Evolutionary conservation across 2,113 vertebrate genomes (phyloP), one percentile per base, ranked within the genome.

Genomic region (Ochotona curzoniae): DNA sequence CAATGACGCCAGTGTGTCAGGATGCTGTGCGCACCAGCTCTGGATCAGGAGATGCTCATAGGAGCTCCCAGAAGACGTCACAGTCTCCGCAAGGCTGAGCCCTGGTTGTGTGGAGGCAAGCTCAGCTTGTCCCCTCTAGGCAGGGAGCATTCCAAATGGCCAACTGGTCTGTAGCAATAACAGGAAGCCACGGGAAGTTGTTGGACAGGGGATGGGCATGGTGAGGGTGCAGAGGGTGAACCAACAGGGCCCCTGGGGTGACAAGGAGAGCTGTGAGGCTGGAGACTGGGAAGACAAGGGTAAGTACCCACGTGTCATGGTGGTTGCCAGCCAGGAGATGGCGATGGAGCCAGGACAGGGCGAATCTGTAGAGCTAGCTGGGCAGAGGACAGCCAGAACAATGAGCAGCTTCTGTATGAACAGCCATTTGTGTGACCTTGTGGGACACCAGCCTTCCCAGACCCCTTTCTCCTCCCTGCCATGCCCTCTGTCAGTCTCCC

Each of bases 291-390:
- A 79, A 18, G n/a, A 38, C 12, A 6, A 1, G 67, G 54, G 14
- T 47, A n/a, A 57, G 30, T 25, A 60, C 32, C 38, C n/a, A 28
- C 20, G 54, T 94, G 91, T 91, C 93, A 87, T 93, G 69, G 14
- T n/a, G 0, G 1, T 26, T 20, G 18, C 35, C 70, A 51, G 35
- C 85, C 94, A 93, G 90, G 5, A 89, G 96, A 64, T 89, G 94
- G 91, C 94, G 92, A 85, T 92, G 60, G 66, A 93, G 81, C 60
- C 51, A 20, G 66, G 49, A 14, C 57, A 26, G 63, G 79, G 69
- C 30, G 47, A 64, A 32, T 64, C 15, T 17, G 32, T 28, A 21
- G 70, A 79, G 82, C 49, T 86, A 79, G 82, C 49, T 86, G 78
- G 57, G 14, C 57, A 21, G 11, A 51, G 20, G 47, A 32, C 32